Conservation (phyloP, 2,797 vertebrate species). For the Anabacerthia variegaticeps region DNA sequence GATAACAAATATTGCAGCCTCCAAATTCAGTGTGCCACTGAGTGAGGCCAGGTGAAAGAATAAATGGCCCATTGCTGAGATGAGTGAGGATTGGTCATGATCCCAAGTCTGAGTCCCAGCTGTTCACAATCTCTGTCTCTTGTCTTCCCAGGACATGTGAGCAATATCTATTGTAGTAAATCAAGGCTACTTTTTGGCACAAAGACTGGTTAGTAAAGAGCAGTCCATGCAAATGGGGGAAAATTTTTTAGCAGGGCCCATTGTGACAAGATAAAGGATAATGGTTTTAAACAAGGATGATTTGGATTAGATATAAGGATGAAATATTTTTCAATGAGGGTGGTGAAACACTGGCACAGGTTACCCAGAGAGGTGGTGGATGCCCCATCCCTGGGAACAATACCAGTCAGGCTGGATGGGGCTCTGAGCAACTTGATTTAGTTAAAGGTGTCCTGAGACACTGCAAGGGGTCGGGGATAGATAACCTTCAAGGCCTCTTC, state of each 20-base stretch:
- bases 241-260: background rate
- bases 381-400: background rate
- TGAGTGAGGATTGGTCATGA: background rate
- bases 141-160: background rate
- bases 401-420: background rate
- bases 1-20: conserved; percentile 17
- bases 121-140: background rate
- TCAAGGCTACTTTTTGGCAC: background rate
- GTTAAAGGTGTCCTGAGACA: background rate
- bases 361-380: background rate
- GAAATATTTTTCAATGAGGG: background rate
- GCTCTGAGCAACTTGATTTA: background rate
- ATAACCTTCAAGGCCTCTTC: background rate
- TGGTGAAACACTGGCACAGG: background rate
- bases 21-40: background rate
- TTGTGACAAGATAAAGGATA: background rate
- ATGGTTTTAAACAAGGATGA: background rate
- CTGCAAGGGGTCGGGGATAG: background rate
- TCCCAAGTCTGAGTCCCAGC: background rate
- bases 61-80: background rate
- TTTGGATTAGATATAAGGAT: background rate
- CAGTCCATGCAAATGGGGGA: background rate
- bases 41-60: background rate
- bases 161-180: background rate
- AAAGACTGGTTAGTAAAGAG: background rate